Conservation (phyloP, 2,797 vertebrate genomes). For the Mustela erminea region DNA sequence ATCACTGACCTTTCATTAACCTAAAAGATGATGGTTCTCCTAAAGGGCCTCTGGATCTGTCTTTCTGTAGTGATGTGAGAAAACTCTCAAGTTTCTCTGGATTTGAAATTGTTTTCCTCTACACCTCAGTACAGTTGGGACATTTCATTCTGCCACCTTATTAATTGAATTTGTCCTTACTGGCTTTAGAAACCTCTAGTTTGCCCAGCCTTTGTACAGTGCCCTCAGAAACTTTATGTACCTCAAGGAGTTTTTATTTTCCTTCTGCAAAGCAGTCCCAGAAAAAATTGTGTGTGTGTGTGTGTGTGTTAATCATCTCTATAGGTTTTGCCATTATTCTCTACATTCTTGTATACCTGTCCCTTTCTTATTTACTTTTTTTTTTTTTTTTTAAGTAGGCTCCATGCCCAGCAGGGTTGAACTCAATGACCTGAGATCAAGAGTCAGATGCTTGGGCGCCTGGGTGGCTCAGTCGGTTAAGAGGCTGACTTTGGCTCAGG, state of each 20-base stretch:
- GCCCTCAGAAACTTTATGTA: slow-evolving; percentile 33
- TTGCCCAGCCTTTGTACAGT: background rate
- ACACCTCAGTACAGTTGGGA: slow-evolving; percentile 33
- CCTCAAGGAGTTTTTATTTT: slow-evolving; percentile 16
- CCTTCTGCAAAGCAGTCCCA: slow-evolving; percentile 21
- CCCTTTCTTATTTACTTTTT: background rate
- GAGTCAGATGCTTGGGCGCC: background rate
- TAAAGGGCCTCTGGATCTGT: background rate
- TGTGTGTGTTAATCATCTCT: background rate
- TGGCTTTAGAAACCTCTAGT: slow-evolving; percentile 38
- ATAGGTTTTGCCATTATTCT: slow-evolving; percentile 47
- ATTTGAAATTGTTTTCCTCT: slow-evolving; percentile 62
- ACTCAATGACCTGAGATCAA: background rate
- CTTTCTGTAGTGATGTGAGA: slow-evolving; percentile 1
- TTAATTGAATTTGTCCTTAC: slow-evolving; percentile 47
- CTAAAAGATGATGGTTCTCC: background rate
- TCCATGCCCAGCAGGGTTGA: background rate
- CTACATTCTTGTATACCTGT: background rate
- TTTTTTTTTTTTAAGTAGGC: background rate
- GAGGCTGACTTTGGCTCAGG: no score
- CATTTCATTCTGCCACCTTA: slow-evolving; percentile 38
- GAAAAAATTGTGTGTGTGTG: slow-evolving; percentile 35
- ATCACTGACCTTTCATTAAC: slow-evolving; percentile 26
- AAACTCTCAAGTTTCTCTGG: slow-evolving; percentile 26
- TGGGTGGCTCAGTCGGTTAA: no score